Evolutionary conservation across 2,113 vertebrate genomes (phyloP).

Genomic region (Potamarius usumacintae): DNA sequence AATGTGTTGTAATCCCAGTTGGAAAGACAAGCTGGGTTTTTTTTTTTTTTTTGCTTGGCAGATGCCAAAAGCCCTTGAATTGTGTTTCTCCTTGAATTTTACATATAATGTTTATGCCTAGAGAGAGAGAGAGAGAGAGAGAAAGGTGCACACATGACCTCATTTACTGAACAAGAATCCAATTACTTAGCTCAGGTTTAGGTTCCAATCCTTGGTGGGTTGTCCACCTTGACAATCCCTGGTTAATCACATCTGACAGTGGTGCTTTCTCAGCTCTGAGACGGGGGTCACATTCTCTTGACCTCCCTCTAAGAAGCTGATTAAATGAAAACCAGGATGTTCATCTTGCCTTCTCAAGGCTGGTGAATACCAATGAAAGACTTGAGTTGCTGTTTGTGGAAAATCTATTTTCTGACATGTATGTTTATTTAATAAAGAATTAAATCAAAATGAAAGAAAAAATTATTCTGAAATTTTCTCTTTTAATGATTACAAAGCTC

Average conservation of each 20-base stretch:
- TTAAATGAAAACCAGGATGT: conserved; percentile 87
- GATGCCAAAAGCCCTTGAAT: background rate
- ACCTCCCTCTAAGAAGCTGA: conserved; percentile 80
- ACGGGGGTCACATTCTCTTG: conserved; percentile 69
- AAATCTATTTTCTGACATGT: conserved; percentile 40
- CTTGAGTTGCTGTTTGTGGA: conserved; percentile 60
- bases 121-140: background rate
- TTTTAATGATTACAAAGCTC: background rate
- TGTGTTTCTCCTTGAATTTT: conserved; percentile 19
- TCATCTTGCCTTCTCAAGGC: conserved; percentile 79
- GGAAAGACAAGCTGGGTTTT: background rate
- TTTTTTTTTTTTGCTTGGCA: background rate
- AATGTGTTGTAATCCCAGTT: background rate
- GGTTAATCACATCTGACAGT: conserved; percentile 90
- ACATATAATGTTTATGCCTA: conserved; percentile 26
- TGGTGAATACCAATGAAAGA: conserved; percentile 89
- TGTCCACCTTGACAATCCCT: conserved; percentile 77
- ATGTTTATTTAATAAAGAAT: background rate
- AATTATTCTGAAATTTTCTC: background rate
- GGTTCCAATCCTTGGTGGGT: conserved; percentile 78
- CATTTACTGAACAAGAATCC: conserved; percentile 93
- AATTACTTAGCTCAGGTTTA: conserved; percentile 92
- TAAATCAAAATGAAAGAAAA: background rate
- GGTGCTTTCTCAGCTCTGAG: conserved; percentile 50
- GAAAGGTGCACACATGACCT: conserved; percentile 25